Evolutionary conservation across 2,888 invertebrate species (phyloP), one percentile per base, ranked within the genome.

Genomic region (Caenorhabditis doughertyi): DNA sequence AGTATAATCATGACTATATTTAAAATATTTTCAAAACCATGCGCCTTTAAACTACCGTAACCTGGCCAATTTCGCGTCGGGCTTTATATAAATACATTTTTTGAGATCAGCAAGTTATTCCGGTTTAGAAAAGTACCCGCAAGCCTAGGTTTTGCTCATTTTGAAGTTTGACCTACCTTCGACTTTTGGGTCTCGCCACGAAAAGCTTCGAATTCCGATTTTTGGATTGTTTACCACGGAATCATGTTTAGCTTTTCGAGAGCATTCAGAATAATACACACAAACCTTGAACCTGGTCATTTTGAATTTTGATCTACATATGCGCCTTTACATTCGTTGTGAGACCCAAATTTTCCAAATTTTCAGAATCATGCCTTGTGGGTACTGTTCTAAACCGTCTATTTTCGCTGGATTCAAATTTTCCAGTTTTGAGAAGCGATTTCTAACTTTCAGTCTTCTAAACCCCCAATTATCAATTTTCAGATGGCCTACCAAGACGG

Each of bases 151-250:
- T n/a, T n/a, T n/a, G n/a, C n/a, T n/a, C 16, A 39, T 39, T 39
- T 16, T 39, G 11, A 39, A 39, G 16, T 39, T 39, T n/a, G n/a
- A n/a, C n/a, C n/a, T n/a, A n/a, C n/a, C n/a, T 39, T 39, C 13
- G 39, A 39, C 16, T 39, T 55, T 56, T 56, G 32, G 32, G 56
- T 32, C 56, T 27, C 53, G 16, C 53, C 53, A 25, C 53, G 53
- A 53, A 56, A 56, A 56, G n/a, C n/a, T 16, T 44, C 51, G 51
- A 23, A 23, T 51, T 51, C n/a, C 32, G 32, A 32, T 23, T 8
- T 51, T 51, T 13, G 9, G 7, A 51, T 55, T 29, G 4, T 32
- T 32, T 32, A 32, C 32, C 32, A 9, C 32, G 32, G 25, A 23
- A 23, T n/a, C n/a, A n/a, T n/a, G n/a, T 23, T 51, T 23, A n/a